These are phyloP conservation scores for Hartigia nigra DNA, from an alignment of 2,888 invertebrate genomes.

Conservation along the genomic window DNA sequence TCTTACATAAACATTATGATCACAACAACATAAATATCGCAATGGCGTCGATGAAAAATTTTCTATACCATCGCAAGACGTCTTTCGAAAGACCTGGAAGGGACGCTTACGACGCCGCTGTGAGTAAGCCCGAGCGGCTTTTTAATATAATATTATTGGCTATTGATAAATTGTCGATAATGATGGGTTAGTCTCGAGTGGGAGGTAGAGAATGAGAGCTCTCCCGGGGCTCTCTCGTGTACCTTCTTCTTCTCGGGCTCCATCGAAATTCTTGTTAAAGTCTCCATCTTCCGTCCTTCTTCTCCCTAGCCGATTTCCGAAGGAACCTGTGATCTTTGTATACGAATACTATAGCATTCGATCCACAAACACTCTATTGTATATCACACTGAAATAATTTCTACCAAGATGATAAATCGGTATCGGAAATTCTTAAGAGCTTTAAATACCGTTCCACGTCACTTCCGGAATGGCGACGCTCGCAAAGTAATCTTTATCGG, in stretches of 20 bases:
- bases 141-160: slow-evolving; percentile 66
- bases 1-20: slow-evolving; percentile 53
- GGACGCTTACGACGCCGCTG: slow-evolving; percentile 7
- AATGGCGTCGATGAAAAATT: slow-evolving; percentile 34
- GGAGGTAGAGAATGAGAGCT: slow-evolving; percentile 3
- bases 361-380: neutral
- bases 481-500: slow-evolving; percentile 25
- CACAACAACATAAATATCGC: slow-evolving; percentile 47
- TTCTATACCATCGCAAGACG: neutral
- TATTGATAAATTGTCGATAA: slow-evolving; percentile 67
- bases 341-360: neutral
- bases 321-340: neutral
- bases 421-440: neutral
- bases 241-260: slow-evolving; percentile 26
- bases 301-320: neutral
- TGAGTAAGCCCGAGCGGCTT: slow-evolving; percentile 35
- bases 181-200: slow-evolving; percentile 62
- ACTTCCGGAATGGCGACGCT: slow-evolving; percentile 27
- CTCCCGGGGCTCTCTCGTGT: neutral
- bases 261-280: slow-evolving; percentile 45
- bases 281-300: slow-evolving; percentile 14
- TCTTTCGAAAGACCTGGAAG: neutral
- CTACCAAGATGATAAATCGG: neutral
- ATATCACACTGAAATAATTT: neutral
- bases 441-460: neutral